Evolutionary conservation across 2,113 vertebrate species (phyloP).

Genomic region (Nanorana parkeri): DNA sequence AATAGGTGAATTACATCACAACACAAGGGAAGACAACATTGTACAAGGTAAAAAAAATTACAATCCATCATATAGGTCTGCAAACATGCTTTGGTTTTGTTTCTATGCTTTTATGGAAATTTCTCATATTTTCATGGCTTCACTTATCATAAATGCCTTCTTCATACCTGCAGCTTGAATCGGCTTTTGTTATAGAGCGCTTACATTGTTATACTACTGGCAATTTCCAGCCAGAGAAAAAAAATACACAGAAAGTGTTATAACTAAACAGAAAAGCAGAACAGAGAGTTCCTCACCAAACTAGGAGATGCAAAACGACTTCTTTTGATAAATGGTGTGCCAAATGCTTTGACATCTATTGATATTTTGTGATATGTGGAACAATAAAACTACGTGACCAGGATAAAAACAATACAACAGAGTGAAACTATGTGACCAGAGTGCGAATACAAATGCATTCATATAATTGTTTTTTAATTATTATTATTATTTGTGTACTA

Average conservation of each 20-base stretch:
- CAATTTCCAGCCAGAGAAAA: slow-evolving; percentile 2
- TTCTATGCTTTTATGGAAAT: too few species aligned
- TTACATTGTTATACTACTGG: background rate
- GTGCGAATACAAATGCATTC: slow-evolving; percentile 6
- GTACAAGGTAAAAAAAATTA: too few species aligned
- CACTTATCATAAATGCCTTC: background rate
- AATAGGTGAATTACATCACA: too few species aligned
- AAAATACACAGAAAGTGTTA: slow-evolving; percentile 14
- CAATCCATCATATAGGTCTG: too few species aligned
- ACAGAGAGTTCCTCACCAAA: slow-evolving; percentile 20
- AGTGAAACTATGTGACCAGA: slow-evolving; percentile 14
- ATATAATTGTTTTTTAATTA: background rate
- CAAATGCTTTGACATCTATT: slow-evolving; percentile 49
- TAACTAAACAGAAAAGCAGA: slow-evolving; percentile 9
- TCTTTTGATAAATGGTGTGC: slow-evolving; percentile 51
- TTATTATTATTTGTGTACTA: background rate
- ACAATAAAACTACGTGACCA: slow-evolving; percentile 44
- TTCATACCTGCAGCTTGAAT: background rate
- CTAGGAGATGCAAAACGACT: slow-evolving; percentile 37
- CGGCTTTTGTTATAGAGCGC: slow-evolving; percentile 1
- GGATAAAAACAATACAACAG: slow-evolving; percentile 42
- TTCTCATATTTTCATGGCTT: background rate
- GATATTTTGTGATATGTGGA: slow-evolving; percentile 50
- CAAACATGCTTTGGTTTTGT: too few species aligned
- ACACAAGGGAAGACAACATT: too few species aligned